Percentiles rank a stretch among this genome's conserved stretches.
These are phyloP conservation scores for Mobula birostris DNA, from an alignment of 2,113 vertebrate species.

Conservation along the genomic window DNA sequence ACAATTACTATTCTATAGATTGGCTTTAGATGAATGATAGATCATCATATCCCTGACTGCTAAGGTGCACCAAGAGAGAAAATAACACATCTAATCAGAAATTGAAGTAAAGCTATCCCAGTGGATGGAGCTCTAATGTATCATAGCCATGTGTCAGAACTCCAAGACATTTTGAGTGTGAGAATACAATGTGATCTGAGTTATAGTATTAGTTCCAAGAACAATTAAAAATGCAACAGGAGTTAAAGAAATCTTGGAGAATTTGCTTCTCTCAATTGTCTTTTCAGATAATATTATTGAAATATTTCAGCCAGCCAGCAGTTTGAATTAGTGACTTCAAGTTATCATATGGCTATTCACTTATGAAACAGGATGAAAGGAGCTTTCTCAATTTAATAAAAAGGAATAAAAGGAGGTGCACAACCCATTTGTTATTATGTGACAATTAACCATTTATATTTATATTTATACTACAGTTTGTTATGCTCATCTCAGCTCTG, in stretches of 20 bases:
- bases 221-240: neutral
- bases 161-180: neutral
- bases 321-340: neutral
- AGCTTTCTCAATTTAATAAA: neutral
- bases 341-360: neutral
- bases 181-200: neutral
- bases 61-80: neutral
- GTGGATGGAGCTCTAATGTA: neutral
- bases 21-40: neutral
- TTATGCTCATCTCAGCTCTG: neutral
- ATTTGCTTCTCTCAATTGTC: neutral
- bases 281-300: neutral
- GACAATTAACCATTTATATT: too few species aligned
- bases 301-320: neutral
- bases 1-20: too few species aligned
- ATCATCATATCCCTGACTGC: neutral
- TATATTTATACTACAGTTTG: neutral
- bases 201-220: neutral
- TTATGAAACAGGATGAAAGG: neutral
- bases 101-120: slow-evolving; percentile 1
- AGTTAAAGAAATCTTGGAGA: neutral
- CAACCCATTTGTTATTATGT: neutral
- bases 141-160: neutral
- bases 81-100: slow-evolving; percentile 23
- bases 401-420: neutral